These are phyloP conservation scores for Eupithecia subumbrata DNA, from an alignment of 2,888 invertebrate species.

Conservation along the genomic window DNA sequence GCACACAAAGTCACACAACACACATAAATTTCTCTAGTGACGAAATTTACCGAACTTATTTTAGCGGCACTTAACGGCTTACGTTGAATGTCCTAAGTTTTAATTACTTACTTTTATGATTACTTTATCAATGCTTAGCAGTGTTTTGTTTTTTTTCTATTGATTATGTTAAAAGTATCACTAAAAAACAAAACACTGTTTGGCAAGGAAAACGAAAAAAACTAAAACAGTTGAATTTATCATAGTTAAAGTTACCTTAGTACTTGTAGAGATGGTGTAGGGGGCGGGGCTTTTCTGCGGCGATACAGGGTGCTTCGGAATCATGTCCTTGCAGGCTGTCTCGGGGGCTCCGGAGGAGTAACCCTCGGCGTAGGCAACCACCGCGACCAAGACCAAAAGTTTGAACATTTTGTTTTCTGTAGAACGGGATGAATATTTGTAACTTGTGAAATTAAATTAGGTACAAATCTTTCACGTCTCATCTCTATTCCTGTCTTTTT, in stretches of 20 bases:
- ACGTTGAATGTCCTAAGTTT: too few relatives aligned
- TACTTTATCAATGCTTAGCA: too few relatives aligned
- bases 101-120: too few relatives aligned
- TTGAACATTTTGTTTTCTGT: conserved; percentile 57
- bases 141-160: too few relatives aligned
- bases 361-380: conserved; percentile 66
- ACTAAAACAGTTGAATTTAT: too few relatives aligned
- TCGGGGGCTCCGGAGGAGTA: conserved; percentile 87
- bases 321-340: conserved; percentile 86
- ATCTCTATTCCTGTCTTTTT: neutral
- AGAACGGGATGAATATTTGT: neutral
- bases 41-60: too few relatives aligned
- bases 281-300: conserved; percentile 84
- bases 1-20: too few relatives aligned
- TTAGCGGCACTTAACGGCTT: too few relatives aligned
- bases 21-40: too few relatives aligned
- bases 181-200: too few relatives aligned
- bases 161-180: too few relatives aligned
- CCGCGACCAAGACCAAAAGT: conserved; percentile 56
- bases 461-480: neutral
- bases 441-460: neutral
- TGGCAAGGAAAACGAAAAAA: too few relatives aligned
- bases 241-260: conserved; percentile 59
- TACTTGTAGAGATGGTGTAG: conserved; percentile 81
- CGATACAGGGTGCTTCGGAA: conserved; percentile 86